Conservation (phyloP, 2,888 invertebrate species). For the Neoaliturus tenellus region DNA sequence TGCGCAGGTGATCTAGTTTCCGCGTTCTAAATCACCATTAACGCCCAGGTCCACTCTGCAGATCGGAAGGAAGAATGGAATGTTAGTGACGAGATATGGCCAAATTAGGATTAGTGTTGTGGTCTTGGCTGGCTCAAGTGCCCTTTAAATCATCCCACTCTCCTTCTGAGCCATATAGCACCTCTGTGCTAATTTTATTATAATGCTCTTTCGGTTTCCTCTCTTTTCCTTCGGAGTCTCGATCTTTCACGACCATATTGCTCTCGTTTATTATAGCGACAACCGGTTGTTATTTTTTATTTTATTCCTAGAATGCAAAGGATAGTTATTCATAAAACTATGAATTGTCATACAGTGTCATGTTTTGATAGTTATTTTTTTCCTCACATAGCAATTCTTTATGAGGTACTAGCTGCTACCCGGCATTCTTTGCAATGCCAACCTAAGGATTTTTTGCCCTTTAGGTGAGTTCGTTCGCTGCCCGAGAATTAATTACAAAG, state of each 20-base stretch:
- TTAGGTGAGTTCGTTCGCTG: too few relatives aligned
- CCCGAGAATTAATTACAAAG: too few relatives aligned
- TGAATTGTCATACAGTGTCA: too few relatives aligned
- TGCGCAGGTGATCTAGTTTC: background rate
- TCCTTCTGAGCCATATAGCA: conserved; percentile 35
- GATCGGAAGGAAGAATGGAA: background rate
- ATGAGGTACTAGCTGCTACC: too few relatives aligned
- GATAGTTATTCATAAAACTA: too few relatives aligned
- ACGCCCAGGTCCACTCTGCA: background rate
- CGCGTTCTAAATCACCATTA: background rate
- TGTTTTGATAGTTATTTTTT: too few relatives aligned
- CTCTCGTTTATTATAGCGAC: background rate
- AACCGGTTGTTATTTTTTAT: too few relatives aligned
- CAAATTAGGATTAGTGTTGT: conserved; percentile 20
- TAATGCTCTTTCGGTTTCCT: conserved; percentile 20
- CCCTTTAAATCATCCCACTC: conserved; percentile 41
- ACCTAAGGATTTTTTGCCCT: too few relatives aligned
- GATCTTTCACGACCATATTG: background rate
- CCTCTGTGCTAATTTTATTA: conserved; percentile 43
- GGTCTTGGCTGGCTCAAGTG: background rate
- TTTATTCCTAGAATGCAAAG: too few relatives aligned
- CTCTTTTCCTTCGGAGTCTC: background rate
- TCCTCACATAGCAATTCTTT: too few relatives aligned
- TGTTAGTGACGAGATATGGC: background rate
- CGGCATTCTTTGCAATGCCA: too few relatives aligned